Conservation (phyloP, 2,797 vertebrate genomes). For the Cuculus canorus region DNA sequence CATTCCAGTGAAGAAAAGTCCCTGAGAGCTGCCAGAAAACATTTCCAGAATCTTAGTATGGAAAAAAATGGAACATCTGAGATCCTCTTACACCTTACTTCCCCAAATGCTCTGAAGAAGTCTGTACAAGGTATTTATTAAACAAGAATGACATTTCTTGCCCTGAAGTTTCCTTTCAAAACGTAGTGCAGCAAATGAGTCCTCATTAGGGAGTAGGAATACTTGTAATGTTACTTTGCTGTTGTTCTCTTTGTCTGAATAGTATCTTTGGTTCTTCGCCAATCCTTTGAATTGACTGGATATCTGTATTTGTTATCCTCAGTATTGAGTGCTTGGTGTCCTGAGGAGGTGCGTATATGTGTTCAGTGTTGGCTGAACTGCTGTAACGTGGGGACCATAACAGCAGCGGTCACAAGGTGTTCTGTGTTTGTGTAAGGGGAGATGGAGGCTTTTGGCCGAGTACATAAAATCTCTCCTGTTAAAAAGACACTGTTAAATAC, state of each 20-base stretch:
- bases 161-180: not conserved
- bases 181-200: not conserved
- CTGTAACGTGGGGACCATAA: rapidly evolving
- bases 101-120: not conserved
- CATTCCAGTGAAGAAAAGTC: not conserved
- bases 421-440: not conserved
- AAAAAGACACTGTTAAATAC: not conserved
- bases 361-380: not conserved
- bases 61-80: not conserved
- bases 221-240: not conserved
- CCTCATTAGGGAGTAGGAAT: rapidly evolving
- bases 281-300: not conserved
- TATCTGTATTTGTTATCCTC: not conserved
- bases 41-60: not conserved
- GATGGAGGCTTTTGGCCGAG: not conserved
- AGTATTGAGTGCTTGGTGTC: not conserved
- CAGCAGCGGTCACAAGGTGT: not conserved
- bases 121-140: not conserved
- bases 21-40: not conserved
- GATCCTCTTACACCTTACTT: not conserved
- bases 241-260: not conserved
- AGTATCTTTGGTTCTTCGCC: not conserved
- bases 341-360: not conserved
- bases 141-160: not conserved
- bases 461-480: not conserved